Percentiles rank a stretch among this genome's conserved stretches.
These are phyloP conservation scores for Calameuta filiformis DNA, from an alignment of 2,888 invertebrate genomes.

Conservation along the genomic window DNA sequence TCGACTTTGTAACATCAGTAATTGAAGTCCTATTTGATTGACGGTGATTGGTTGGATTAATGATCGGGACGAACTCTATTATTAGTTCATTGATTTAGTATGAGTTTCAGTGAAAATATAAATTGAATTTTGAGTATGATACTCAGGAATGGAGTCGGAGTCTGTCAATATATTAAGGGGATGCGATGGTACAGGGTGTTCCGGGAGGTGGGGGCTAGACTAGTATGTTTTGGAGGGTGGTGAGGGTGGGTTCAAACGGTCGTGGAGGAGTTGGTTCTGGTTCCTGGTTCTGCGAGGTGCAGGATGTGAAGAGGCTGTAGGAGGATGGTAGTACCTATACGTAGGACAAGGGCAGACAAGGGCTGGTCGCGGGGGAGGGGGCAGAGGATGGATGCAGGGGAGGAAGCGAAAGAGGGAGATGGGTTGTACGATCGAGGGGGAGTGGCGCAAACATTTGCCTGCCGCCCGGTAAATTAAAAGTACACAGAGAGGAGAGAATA, in stretches of 20 bases:
- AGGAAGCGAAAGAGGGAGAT: constrained; percentile 37
- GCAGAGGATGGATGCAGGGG: constrained; percentile 5
- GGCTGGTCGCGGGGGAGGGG: constrained; percentile 2
- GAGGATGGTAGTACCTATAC: background rate
- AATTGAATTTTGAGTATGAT: background rate
- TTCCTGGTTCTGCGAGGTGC: no score
- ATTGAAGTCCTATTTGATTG: no score
- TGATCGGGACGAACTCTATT: no score
- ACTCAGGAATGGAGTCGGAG: constrained; percentile 24
- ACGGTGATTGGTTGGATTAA: no score
- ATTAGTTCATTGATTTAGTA: no score
- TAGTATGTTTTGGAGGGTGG: constrained; percentile 10
- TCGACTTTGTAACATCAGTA: no score
- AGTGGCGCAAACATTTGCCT: constrained; percentile 67
- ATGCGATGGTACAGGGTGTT: constrained; percentile 9
- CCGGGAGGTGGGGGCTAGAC: constrained; percentile 10
- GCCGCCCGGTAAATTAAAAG: constrained; percentile 67
- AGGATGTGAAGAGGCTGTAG: no score
- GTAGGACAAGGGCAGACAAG: constrained; percentile 20
- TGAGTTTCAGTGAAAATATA: no score
- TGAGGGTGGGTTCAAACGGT: constrained; percentile 6
- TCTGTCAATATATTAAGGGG: constrained; percentile 49
- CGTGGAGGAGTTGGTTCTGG: background rate
- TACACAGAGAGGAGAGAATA: constrained; percentile 60
- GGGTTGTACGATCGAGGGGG: constrained; percentile 61